Conservation (phyloP, 2,113 vertebrate genomes). For the Benitochromis conjunctus region DNA sequence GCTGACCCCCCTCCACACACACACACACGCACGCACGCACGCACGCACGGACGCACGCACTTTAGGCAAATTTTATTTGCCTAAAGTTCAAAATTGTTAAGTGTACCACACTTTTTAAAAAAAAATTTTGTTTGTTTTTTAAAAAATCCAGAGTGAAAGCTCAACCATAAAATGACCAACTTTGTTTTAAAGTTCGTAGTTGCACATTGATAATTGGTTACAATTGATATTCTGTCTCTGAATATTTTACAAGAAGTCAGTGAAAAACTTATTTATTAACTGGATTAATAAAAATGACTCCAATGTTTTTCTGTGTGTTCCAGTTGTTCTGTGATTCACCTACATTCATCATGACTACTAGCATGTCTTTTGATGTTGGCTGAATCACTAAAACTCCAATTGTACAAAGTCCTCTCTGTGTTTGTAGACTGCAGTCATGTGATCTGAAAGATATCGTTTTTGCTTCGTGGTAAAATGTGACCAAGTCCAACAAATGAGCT, state of each 20-base stretch:
- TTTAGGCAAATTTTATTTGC: too few relatives aligned
- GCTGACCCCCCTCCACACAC: background rate
- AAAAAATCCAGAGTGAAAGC: constrained; percentile 14
- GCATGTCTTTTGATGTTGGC: background rate
- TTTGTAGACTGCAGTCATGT: constrained; percentile 53
- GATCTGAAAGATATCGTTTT: background rate
- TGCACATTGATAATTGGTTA: background rate
- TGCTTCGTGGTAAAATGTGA: background rate
- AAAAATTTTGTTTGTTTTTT: background rate
- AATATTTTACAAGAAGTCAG: constrained; percentile 35
- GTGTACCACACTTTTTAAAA: constrained; percentile 2
- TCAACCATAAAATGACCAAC: background rate
- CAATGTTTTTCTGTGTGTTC: constrained; percentile 8
- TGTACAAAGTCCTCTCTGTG: constrained; percentile 68
- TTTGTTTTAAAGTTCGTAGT: constrained; percentile 12
- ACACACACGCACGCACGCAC: too few relatives aligned
- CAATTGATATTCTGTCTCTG: constrained; percentile 3
- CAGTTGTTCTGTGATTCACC: constrained; percentile 11
- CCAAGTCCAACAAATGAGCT: background rate
- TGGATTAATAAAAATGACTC: constrained; percentile 57
- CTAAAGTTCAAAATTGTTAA: constrained; percentile 6
- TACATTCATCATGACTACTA: background rate
- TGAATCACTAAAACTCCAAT: constrained; percentile 13
- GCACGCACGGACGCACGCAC: too few relatives aligned
- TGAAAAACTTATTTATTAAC: constrained; percentile 63